Conservation (phyloP, 2,797 vertebrate species). For the Sebastes elongatus region DNA sequence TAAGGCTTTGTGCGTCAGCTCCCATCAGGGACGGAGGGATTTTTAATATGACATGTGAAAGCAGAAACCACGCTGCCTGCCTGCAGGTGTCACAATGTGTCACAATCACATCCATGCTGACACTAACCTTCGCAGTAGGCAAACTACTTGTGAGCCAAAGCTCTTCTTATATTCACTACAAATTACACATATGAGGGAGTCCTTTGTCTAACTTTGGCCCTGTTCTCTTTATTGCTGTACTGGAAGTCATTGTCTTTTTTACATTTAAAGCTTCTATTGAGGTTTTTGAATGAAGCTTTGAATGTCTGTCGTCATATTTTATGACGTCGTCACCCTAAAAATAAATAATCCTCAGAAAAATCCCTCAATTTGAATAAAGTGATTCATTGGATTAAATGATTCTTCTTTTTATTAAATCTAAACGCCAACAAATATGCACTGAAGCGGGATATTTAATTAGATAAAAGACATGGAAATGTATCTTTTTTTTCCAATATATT, state of each 20-base stretch:
- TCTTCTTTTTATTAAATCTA: neutral
- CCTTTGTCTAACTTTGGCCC: neutral
- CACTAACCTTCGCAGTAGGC: neutral
- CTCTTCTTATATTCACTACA: neutral
- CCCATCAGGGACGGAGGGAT: neutral
- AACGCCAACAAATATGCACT: neutral
- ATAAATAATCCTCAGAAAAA: neutral
- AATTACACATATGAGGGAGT: neutral
- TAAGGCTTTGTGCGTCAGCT: neutral
- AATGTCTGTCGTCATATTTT: neutral
- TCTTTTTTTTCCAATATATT: too few species aligned
- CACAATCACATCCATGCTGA: neutral
- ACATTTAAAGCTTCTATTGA: neutral
- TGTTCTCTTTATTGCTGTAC: neutral
- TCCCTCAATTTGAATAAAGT: neutral
- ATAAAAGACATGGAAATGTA: neutral
- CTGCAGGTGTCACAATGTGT: conserved; percentile 3
- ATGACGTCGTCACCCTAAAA: neutral
- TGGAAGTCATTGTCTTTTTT: neutral
- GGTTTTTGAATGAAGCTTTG: neutral
- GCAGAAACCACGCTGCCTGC: neutral
- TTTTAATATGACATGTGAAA: neutral
- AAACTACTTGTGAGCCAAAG: neutral
- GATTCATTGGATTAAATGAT: neutral
- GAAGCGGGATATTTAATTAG: too few species aligned